Evolutionary conservation across 2,113 vertebrate species (phyloP), one percentile per base, ranked within the genome.

Genomic region (Tachysurus vachellii): DNA sequence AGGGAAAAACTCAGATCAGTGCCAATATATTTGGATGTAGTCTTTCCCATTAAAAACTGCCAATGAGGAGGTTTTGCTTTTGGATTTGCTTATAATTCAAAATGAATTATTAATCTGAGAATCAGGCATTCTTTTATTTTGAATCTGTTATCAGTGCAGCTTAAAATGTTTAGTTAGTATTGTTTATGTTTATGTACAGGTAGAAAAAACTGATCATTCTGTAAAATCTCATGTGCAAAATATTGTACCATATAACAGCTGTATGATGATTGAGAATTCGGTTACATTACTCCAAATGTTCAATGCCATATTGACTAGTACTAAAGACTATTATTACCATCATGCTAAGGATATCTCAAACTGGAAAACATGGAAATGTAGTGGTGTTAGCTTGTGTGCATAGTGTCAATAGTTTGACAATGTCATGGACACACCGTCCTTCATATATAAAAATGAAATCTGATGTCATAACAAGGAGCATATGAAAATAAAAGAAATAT

Each of bases 1-100:
- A 89, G 82, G 93, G 90, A 91, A 94, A 89, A 91, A 87, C 75
- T 88, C 90, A 91, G 86, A 54, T 89, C 85, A 75, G 89, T 85
- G 91, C 86, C 89, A 91, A 70, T 80, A 88, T 88, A 62, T 79
- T 28, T 79, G 75, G 19, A 16, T 16, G 12, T 53, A 64, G 61
- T 36, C 61, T 80, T 31, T 36, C 10, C 8, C 16, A 47, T 79
- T 85, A 31, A 36, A 61, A 76, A 77, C 14, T 23, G 36, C 19
- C 61, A 26, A 64, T 26, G 28, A 13, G 19, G 19, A 85, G 61
- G 7, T 44, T 80, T 54, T 85, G 28, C n/a, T 56, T 54, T 66
- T 66, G 62, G 31, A 17, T 66, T 42, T 23, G 28, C 47, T 82
- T 28, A 17, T 54, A 21, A 56, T 77, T 54, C 16, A 59, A 85